Evolutionary conservation across 2,113 vertebrate species (phyloP).

Genomic region (Amazona vittata): DNA sequence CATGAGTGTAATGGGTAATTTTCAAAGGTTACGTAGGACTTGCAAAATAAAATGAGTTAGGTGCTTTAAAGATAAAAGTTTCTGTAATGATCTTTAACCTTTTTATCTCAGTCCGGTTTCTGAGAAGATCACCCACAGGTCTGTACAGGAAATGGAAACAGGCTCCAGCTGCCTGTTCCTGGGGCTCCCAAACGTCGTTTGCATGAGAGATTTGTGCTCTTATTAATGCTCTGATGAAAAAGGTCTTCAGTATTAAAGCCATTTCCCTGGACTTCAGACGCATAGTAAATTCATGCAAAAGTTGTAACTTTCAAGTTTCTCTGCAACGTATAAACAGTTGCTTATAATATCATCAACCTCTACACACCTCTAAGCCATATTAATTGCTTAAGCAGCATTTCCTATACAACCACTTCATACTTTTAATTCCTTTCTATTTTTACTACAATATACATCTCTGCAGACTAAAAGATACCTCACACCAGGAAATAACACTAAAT

Average conservation of each 20-base stretch:
- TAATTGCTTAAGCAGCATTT: not conserved
- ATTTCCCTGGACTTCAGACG: not conserved
- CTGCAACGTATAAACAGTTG: not conserved
- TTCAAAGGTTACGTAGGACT: not conserved
- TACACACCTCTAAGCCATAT: not conserved
- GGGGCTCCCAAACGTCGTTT: not conserved
- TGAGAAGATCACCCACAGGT: accelerated
- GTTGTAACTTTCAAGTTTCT: not conserved
- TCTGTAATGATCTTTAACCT: not conserved
- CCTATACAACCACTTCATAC: not conserved
- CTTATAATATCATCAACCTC: not conserved
- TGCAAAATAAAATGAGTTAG: not conserved
- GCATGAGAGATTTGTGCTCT: accelerated
- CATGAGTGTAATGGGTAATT: not conserved
- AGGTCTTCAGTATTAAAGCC: not conserved
- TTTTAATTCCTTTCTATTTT: not conserved
- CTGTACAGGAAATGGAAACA: not conserved
- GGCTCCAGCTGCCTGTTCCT: not conserved
- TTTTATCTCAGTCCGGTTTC: not conserved
- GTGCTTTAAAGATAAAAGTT: not conserved
- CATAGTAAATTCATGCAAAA: not conserved
- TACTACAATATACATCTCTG: not conserved
- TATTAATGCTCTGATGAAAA: not conserved
- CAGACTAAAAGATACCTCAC: not conserved
- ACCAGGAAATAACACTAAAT: not conserved